These are phyloP conservation scores for Drosophila leontia DNA, from an alignment of 1,140 invertebrate species.

Conservation along the genomic window DNA sequence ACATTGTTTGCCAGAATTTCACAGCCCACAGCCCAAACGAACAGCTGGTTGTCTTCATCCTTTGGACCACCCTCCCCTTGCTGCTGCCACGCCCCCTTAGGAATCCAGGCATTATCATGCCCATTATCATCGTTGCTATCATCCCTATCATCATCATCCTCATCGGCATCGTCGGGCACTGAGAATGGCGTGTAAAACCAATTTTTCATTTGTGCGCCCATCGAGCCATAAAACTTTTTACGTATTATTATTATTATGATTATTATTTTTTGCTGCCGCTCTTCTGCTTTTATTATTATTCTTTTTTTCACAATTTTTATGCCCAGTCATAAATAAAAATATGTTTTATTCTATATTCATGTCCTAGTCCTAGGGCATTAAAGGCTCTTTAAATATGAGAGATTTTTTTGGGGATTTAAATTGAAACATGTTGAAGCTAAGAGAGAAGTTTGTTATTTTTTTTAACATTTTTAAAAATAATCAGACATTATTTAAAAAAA, in stretches of 20 bases:
- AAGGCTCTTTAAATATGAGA: conserved; percentile 23
- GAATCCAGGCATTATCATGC: conserved; percentile 11
- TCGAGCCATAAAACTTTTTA: conserved; percentile 77
- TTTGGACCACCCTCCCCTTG: conserved; percentile 1
- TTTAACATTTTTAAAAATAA: too few species aligned
- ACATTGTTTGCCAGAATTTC: conserved; percentile 51
- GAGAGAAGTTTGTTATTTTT: background rate
- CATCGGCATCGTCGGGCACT: conserved; percentile 3
- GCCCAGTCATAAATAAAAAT: conserved; percentile 76
- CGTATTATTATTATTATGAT: conserved; percentile 64
- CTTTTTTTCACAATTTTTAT: conserved; percentile 43
- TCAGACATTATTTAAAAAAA: too few species aligned
- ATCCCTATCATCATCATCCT: conserved; percentile 41
- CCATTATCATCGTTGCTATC: conserved; percentile 15
- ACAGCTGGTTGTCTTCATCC: conserved; percentile 33
- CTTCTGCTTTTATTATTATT: conserved; percentile 25
- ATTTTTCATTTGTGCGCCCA: conserved; percentile 74
- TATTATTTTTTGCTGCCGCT: conserved; percentile 20
- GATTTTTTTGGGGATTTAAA: conserved; percentile 5
- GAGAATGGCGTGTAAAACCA: conserved; percentile 73
- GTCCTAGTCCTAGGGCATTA: conserved; percentile 41
- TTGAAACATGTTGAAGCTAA: background rate
- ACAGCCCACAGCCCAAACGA: conserved; percentile 25
- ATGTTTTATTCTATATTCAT: conserved; percentile 69
- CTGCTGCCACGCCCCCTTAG: background rate